phyloP scores from a whole-genome alignment of 2,113 vertebrate genomes.

The Sisor rabdophorus region DNA sequence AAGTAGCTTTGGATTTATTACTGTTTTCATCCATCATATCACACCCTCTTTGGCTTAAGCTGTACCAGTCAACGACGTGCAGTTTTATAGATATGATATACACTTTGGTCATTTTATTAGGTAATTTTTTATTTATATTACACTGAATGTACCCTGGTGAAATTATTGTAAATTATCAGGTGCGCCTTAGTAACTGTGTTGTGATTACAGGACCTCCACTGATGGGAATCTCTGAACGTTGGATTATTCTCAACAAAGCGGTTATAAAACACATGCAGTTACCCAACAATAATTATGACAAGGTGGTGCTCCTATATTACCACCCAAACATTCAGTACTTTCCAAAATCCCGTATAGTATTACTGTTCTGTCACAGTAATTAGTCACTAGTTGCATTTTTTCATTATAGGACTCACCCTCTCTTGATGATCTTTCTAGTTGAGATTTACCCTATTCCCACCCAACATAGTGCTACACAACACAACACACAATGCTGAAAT shows the following conservation, averaged over 20 bases:
- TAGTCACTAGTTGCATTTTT: not conserved
- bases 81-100: not conserved
- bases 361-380: not conserved
- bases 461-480: too few relatives aligned
- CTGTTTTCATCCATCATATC: not conserved
- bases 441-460: not conserved
- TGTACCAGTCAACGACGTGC: not conserved
- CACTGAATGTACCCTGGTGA: too few relatives aligned
- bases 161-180: too few relatives aligned
- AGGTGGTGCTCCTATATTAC: not conserved
- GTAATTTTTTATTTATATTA: too few relatives aligned
- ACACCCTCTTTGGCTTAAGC: not conserved
- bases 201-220: not conserved
- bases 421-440: not conserved
- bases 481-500: too few relatives aligned
- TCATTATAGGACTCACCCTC: not conserved
- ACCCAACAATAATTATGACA: not conserved
- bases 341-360: not conserved
- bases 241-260: not conserved
- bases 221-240: not conserved
- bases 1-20: not conserved
- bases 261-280: not conserved
- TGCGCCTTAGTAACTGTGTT: not conserved
- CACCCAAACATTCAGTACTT: not conserved
- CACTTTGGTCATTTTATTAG: not conserved